Base-by-base conservation (phyloP, 1,140 invertebrate species). In the Paramacrobiotus metropolitanus region DNA sequence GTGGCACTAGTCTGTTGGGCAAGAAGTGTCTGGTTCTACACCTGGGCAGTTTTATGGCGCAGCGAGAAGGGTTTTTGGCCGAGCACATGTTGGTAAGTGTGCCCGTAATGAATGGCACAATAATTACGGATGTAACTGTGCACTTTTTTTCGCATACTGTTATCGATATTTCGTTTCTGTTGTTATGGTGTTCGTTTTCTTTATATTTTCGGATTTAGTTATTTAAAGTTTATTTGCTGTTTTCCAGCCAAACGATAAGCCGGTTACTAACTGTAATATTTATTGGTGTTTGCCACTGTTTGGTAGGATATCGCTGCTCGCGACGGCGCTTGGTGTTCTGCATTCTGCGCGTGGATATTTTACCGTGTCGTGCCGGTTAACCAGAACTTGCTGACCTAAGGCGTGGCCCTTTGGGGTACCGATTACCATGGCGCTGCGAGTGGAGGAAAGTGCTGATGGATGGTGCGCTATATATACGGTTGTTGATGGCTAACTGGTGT, bases 21-120 rank as follows among this genome's bases (percentile, higher is more conserved):
- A 99, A 99, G 74, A 99, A 99, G 73, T 99, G 95, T 70, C 93
- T 99, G 69, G 94, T 94, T 21, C 78, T 99, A 0, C 80, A 94
- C 62, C 83, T 99, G 66, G 95, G 94, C 0, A 94, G 89, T 0
- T 93, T 86, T 2, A 83, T 98, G 68, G 95, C 90, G 1, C 81
- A 81, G 67, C 78, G 83, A 59, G 93, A 99, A 73, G 92, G 91
- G 18, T 99, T 95, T 94, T 77, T 99, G 1, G 95, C 94, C 9
- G 94, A 99, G 73, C 93, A 97, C 70, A 98, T 97, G 91, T 76
- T 95, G 75, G 85, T 87, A 73, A 76, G 77, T 66, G n/a, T n/a
- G n/a, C n/a, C n/a, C n/a, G n/a, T n/a, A n/a, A n/a, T n/a, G n/a
- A n/a, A n/a, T n/a, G n/a, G n/a, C n/a, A n/a, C n/a, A n/a, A n/a